phyloP scores from a whole-genome alignment of 2,113 vertebrate genomes.

The Lonchura striata region DNA sequence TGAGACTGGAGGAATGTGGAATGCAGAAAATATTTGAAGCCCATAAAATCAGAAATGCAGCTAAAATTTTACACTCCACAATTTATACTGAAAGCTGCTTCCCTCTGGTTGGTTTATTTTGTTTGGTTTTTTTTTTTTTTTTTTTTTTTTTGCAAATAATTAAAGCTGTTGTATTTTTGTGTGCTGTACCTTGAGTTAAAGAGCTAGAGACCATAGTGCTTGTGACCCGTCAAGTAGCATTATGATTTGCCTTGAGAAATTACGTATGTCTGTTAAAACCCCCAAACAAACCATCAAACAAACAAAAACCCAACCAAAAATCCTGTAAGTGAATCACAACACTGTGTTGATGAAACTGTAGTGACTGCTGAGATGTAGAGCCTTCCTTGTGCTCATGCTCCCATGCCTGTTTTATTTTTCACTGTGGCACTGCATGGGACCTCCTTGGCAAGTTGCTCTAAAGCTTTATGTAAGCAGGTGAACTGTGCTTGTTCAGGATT shows the following conservation, averaged over 20 bases:
- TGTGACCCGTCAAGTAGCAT: neutral
- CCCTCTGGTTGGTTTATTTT: too few species aligned
- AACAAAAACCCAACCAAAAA: neutral
- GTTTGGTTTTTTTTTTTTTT: neutral
- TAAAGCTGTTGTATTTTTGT: neutral
- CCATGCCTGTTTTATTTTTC: neutral
- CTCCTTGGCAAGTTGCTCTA: neutral
- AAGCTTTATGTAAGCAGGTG: neutral
- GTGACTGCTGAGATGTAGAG: neutral
- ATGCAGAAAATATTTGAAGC: neutral
- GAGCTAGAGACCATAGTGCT: neutral
- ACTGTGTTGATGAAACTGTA: neutral
- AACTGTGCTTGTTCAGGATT: neutral
- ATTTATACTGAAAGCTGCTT: neutral
- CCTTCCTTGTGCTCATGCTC: neutral
- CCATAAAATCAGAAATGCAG: neutral
- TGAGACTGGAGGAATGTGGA: neutral
- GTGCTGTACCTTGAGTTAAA: neutral
- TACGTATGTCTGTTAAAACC: neutral
- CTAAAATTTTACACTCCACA: neutral
- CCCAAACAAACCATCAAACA: neutral
- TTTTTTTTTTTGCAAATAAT: neutral
- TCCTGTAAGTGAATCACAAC: fast-evolving
- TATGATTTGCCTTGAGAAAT: neutral
- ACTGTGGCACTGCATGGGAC: neutral